Evolutionary conservation across 2,797 vertebrate species (phyloP).

Genomic region (Phylloscopus collybita): DNA sequence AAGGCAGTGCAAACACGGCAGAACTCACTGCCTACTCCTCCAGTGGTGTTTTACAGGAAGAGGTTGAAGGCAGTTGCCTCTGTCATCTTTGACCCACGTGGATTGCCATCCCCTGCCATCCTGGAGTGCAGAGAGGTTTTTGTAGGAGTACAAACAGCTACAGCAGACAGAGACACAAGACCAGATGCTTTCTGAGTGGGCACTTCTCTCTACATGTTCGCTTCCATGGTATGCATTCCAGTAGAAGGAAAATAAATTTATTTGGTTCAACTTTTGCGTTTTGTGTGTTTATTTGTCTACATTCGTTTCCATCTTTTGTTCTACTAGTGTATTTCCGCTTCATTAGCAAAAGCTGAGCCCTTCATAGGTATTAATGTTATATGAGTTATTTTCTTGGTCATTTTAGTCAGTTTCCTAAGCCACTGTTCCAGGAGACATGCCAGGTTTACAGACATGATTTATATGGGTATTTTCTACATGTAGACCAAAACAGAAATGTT

Average conservation of each 20-base stretch:
- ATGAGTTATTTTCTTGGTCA: not conserved
- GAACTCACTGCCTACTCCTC: not conserved
- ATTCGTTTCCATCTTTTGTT: not conserved
- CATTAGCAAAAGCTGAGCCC: not conserved
- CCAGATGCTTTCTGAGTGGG: not conserved
- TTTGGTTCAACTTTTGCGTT: not conserved
- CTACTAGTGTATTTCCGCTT: not conserved
- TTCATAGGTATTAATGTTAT: not conserved
- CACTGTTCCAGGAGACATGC: not conserved
- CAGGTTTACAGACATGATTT: not conserved
- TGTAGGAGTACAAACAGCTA: not conserved
- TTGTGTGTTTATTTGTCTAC: not conserved
- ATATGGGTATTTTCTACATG: not conserved
- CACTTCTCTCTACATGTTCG: not conserved
- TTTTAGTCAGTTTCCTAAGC: not conserved
- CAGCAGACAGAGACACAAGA: not conserved
- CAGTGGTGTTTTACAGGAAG: not conserved
- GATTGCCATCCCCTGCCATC: not conserved
- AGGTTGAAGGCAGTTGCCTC: not conserved
- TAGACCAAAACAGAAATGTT: not conserved
- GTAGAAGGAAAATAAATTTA: not conserved
- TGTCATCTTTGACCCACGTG: not conserved
- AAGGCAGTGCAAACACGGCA: not conserved
- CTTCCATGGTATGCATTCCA: not conserved
- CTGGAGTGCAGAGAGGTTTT: not conserved